phyloP scores from a whole-genome alignment of 2,113 vertebrate genomes.

The Sakesphorus luctuosus region DNA sequence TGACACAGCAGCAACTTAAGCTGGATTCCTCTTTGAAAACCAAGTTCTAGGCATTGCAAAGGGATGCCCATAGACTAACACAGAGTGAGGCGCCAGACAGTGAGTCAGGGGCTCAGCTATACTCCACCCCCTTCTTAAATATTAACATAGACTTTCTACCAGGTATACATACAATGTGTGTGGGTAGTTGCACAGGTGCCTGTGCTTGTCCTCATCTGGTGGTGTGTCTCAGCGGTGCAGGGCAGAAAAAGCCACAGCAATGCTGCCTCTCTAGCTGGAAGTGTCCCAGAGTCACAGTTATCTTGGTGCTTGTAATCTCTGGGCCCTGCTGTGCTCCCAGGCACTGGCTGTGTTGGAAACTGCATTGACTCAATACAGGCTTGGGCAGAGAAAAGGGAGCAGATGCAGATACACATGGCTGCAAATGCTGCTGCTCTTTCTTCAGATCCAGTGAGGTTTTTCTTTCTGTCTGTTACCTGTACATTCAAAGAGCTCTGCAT shows the following conservation, averaged over 20 bases:
- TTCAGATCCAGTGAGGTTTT: neutral
- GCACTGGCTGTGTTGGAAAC: neutral
- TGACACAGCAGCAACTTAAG: neutral
- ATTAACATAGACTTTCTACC: neutral
- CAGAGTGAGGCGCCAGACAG: neutral
- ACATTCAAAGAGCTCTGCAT: neutral
- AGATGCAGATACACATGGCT: neutral
- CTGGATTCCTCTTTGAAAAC: neutral
- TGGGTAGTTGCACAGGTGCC: neutral
- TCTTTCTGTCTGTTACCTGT: neutral
- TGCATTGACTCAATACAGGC: accelerated
- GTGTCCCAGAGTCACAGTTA: neutral
- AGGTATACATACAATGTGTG: accelerated
- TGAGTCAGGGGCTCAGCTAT: neutral
- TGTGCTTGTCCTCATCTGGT: neutral
- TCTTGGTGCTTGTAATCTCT: neutral
- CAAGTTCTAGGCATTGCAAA: neutral
- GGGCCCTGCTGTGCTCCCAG: neutral
- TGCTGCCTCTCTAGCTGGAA: neutral
- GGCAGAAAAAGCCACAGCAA: neutral
- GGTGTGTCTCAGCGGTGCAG: accelerated
- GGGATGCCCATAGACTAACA: neutral
- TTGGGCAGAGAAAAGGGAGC: neutral
- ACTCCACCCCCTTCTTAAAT: neutral
- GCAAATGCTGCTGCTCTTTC: neutral